Evolutionary conservation across 2,888 invertebrate genomes (phyloP).

Genomic region (Epinotia demarniana): DNA sequence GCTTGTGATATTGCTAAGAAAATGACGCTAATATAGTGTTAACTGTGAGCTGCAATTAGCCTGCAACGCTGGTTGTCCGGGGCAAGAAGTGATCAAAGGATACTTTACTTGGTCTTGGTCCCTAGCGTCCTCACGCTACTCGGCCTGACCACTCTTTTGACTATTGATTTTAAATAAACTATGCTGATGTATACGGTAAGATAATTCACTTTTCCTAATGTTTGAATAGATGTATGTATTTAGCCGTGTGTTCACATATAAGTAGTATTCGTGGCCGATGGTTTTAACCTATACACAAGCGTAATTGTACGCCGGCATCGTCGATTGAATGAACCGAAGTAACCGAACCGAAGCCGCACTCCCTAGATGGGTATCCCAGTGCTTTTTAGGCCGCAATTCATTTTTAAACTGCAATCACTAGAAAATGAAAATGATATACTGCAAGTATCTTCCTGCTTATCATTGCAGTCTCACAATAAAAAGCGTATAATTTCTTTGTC

Average conservation of each 20-base stretch:
- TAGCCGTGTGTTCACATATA: not conserved
- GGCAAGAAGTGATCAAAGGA: not conserved
- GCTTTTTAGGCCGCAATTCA: not conserved
- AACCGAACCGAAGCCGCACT: not conserved
- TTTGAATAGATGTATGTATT: not conserved
- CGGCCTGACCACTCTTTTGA: slow-evolving; percentile 58
- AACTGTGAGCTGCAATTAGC: slow-evolving; percentile 4
- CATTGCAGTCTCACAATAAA: too few relatives aligned
- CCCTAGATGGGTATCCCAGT: not conserved
- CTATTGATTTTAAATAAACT: slow-evolving; percentile 51
- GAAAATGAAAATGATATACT: not conserved
- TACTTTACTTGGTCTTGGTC: slow-evolving; percentile 8
- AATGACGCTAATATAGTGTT: slow-evolving; percentile 20
- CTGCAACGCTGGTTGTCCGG: slow-evolving; percentile 2
- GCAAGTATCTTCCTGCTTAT: too few relatives aligned
- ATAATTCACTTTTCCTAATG: slow-evolving; percentile 25
- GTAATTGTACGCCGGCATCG: slow-evolving; percentile 2
- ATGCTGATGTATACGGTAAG: slow-evolving; percentile 83
- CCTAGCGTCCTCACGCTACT: slow-evolving; percentile 61
- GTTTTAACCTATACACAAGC: slow-evolving; percentile 30
- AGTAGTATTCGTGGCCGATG: not conserved
- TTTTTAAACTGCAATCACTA: not conserved
- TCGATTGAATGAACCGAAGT: not conserved
- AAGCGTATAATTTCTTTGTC: too few relatives aligned
- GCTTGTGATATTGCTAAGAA: not conserved